Base-by-base conservation (phyloP, 2,888 invertebrate species). In the Ecliptopera silaceata region DNA sequence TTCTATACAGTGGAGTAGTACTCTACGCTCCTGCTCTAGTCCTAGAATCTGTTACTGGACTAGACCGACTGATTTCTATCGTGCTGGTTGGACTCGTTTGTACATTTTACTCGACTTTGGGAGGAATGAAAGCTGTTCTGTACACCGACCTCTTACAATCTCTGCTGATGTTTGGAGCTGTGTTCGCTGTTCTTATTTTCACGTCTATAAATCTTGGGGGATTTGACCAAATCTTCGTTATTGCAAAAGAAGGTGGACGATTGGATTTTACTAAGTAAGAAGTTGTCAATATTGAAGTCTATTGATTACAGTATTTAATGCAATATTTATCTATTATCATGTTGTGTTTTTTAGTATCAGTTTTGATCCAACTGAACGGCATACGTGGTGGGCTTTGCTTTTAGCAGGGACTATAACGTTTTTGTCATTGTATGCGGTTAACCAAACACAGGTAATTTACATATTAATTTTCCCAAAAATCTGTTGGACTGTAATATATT, bases 1-100 rank as follows among this genome's bases (percentile, higher is more conserved):
- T 97, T 66, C 88, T 97, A 17, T 97, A 97, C 71, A 97, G 96
- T 92, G 96, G 98, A 0, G 96, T 99, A 68, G 98, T 98, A 13
- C 86, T 99, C 6, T 99, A 97, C 81, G 98, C 98, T 0, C 98
- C 99, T 1, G 96, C 98, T 0, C 91, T 99, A 64, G 98, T 98
- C 0, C 82, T 99, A 13, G 96, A 96, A 81, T 94, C 98, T 1
- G 95, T 97, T 22, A 97, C 97, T 1, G 96, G 96, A n/a, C 85
- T 97, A 6, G 93, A 94, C 59, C 93, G 94, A 83, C 80, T 93
- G 22, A 89, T 93, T 63, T 96, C 97, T 1, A 95, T 97, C 65
- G 79, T 97, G 53, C 92, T 93, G 0, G 94, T 96, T 51, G 96
- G 95, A 1, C 74, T 95, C 41, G 96, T 95, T 2, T 97, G 97